Conservation (phyloP, 2,888 invertebrate species). For the Caenorhabditis macrosperma region DNA sequence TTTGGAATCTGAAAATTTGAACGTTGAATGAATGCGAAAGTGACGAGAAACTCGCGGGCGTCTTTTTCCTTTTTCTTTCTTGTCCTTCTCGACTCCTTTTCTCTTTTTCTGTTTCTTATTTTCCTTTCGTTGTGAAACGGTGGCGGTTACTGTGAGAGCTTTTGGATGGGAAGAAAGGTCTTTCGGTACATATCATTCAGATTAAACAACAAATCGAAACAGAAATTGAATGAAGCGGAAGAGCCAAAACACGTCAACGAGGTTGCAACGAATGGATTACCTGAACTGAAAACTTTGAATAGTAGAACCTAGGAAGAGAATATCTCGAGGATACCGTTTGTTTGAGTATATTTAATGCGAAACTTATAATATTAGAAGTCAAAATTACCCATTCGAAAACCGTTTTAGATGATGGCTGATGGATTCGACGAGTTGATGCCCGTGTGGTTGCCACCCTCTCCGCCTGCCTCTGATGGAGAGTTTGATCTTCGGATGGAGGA, state of each 20-base stretch:
- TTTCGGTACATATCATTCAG: background rate
- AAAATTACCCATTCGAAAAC: background rate
- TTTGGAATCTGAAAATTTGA: background rate
- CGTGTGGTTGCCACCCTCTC: slow-evolving; percentile 97
- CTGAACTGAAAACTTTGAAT: no score
- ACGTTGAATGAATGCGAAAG: slow-evolving; percentile 27
- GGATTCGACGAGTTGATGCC: slow-evolving; percentile 61
- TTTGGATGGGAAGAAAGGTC: background rate
- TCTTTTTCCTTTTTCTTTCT: background rate
- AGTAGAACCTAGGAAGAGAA: no score
- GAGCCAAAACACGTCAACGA: background rate
- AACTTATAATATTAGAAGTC: background rate
- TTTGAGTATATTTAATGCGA: no score
- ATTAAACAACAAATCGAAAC: background rate
- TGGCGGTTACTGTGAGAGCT: background rate
- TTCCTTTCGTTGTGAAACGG: background rate
- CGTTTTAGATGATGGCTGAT: slow-evolving; percentile 58
- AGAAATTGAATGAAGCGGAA: background rate
- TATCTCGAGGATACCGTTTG: no score
- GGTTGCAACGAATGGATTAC: background rate
- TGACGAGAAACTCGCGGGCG: slow-evolving; percentile 30
- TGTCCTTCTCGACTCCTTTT: background rate
- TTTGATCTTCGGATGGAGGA: slow-evolving; percentile 89
- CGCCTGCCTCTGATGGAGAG: slow-evolving; percentile 89
- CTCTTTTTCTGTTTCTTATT: background rate